Conservation (phyloP, 2,797 vertebrate genomes). For the Sparus aurata region DNA sequence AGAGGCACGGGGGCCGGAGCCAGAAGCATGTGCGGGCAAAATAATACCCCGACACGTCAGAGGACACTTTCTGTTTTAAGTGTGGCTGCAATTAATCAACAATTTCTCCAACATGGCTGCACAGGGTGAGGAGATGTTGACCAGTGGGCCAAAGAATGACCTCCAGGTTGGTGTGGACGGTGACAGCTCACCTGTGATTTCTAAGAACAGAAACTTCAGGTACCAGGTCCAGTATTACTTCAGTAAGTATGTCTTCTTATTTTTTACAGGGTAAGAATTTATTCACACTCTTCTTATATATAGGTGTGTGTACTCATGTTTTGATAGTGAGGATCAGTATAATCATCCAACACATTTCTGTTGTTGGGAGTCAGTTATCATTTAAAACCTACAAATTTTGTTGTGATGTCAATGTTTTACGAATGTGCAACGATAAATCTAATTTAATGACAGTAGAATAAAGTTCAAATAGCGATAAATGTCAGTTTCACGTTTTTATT, state of each 20-base stretch:
- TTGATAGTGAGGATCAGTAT: background rate
- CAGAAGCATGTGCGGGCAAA: conserved; percentile 55
- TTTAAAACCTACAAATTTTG: background rate
- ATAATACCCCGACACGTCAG: conserved; percentile 58
- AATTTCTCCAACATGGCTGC: conserved; percentile 36
- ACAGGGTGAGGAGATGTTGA: conserved; percentile 14
- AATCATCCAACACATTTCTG: background rate
- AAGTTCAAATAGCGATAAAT: background rate
- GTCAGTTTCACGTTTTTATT: background rate
- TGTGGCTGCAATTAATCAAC: conserved; percentile 50
- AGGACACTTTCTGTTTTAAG: conserved; percentile 57
- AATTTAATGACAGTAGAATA: background rate
- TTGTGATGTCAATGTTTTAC: background rate
- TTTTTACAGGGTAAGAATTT: background rate
- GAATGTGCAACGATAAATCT: background rate
- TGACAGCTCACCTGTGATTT: background rate
- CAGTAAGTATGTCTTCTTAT: background rate
- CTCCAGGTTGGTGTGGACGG: conserved; percentile 4
- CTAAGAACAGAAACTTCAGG: background rate
- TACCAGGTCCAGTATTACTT: background rate
- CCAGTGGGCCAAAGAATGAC: conserved; percentile 15
- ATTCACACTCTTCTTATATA: background rate
- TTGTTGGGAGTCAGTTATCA: background rate
- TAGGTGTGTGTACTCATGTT: background rate
- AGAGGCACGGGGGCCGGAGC: conserved; percentile 64